phyloP scores from a whole-genome alignment of 2,113 vertebrate species.

The Coturnix japonica region DNA sequence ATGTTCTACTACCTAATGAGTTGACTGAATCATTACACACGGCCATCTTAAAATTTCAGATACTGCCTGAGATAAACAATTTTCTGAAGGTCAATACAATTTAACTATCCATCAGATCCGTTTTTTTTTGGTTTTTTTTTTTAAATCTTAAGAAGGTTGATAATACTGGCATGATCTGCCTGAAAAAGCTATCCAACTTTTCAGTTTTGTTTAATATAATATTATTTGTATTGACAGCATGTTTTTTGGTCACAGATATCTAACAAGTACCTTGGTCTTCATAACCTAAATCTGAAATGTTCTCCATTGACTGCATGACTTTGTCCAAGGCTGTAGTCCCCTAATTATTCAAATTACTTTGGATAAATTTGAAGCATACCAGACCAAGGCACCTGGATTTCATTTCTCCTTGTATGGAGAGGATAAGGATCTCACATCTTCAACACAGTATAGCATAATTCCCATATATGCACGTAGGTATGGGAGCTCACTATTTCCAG shows the following conservation, averaged over 20 bases:
- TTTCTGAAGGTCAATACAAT: not conserved
- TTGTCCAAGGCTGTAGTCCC: not conserved
- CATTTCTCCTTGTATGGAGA: rapidly evolving
- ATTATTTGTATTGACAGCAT: not conserved
- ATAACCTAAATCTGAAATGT: not conserved
- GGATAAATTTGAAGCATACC: not conserved
- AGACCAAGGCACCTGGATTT: not conserved
- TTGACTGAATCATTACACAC: not conserved
- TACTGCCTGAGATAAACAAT: not conserved
- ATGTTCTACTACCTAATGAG: not conserved
- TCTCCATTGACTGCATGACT: not conserved
- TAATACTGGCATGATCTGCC: not conserved
- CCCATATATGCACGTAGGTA: rapidly evolving
- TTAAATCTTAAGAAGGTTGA: not conserved
- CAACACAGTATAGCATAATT: rapidly evolving
- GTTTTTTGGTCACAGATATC: not conserved
- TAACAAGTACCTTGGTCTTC: not conserved
- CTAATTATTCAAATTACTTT: not conserved
- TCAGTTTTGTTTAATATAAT: not conserved
- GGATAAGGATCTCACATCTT: not conserved
- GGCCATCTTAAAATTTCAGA: not conserved
- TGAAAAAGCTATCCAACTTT: not conserved
- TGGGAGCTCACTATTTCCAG: not conserved
- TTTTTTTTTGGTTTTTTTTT: not conserved
- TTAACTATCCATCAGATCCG: not conserved